Base-by-base conservation (phyloP, 2,113 vertebrate species). In the Myrmophylax atrothorax region DNA sequence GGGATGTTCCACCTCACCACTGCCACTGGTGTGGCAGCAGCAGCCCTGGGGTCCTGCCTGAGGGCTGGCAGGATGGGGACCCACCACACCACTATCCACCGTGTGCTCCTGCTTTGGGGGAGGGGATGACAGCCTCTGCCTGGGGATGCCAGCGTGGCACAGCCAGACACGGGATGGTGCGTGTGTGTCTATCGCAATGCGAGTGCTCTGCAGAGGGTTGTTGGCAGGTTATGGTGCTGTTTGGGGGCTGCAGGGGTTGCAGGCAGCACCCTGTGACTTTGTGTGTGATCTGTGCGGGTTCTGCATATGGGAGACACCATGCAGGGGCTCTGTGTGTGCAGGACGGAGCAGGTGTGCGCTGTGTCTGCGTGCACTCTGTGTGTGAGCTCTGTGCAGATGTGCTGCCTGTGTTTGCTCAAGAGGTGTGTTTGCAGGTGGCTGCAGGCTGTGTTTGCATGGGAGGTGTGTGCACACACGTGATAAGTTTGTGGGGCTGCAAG, bases 21-120 rank as follows among this genome's bases (percentile, higher is more conserved):
- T 42, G 77, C 77, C n/a, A 44, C 40, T 1, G 1, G 7, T 40
- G 50, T 18, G 22, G 60, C 73, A 94, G n/a, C 44, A 47, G n/a
- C 14, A 78, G 29, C 58, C 22, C 33, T 0, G 1, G 23, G 8
- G 77, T 58, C 28, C 73, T 73, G 33, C 50, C 23, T 31, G 42
- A 20, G 50, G 69, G n/a, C 29, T 72, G 58, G 37, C 2, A 12
- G 29, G 62, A 63, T 35, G 44, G 49, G 18, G 8, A 70, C 35
- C 10, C 64, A 18, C 29, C 28, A 23, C 0, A 1, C 6, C 37
- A 63, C 44, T 25, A 25, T 15, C 20, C 44, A 46, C 42, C 0
- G 1, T 1, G 5, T 35, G 22, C 18, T 63, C 10, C 18, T 52
- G 49, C 44, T 68, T 14, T 16, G 18, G 3, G 6, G 14, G 20